These are phyloP conservation scores for Salticus scenicus DNA, from an alignment of 2,888 invertebrate species.

Conservation along the genomic window DNA sequence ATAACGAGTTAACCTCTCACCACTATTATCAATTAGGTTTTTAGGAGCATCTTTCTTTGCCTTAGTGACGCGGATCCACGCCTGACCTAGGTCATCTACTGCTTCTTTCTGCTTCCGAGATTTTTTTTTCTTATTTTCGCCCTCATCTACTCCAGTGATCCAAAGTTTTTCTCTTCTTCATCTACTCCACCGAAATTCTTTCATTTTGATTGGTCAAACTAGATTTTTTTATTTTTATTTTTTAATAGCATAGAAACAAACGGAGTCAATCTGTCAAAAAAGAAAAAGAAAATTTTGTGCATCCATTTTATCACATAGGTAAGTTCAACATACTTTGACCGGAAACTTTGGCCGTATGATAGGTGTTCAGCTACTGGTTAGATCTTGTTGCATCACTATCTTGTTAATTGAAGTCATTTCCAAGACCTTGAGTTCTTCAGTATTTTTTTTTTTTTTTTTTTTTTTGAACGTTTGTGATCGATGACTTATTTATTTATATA, in stretches of 20 bases:
- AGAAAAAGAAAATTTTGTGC: background rate
- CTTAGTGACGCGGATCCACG: slow-evolving; percentile 20
- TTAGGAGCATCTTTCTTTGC: slow-evolving; percentile 34
- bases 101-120: slow-evolving; percentile 19
- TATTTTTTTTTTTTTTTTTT: too few relatives aligned
- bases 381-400: background rate
- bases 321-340: slow-evolving; percentile 3
- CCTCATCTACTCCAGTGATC: background rate
- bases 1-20: too few relatives aligned
- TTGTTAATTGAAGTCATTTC: too few relatives aligned
- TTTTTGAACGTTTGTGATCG: too few relatives aligned
- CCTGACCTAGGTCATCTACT: slow-evolving; percentile 57
- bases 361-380: background rate
- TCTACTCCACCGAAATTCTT: background rate
- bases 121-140: slow-evolving; percentile 4
- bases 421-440: too few relatives aligned
- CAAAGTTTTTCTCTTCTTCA: background rate
- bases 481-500: too few relatives aligned
- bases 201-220: background rate
- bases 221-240: background rate
- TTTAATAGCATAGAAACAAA: background rate
- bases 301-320: background rate
- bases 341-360: background rate
- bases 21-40: too few relatives aligned
- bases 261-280: background rate